Conservation (phyloP, 2,797 vertebrate genomes). For the Siniperca scherzeri region DNA sequence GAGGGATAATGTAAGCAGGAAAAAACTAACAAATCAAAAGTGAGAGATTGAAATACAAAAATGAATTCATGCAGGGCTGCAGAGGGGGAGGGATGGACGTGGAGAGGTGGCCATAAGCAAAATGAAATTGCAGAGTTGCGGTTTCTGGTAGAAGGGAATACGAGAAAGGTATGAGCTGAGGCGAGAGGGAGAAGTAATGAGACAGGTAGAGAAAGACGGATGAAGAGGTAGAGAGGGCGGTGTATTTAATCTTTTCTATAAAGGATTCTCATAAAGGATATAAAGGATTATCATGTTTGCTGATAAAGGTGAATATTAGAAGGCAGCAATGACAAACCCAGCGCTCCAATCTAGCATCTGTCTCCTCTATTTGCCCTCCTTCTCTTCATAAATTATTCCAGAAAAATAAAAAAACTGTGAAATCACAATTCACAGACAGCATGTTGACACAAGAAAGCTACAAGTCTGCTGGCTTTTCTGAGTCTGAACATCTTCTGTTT, state of each 20-base stretch:
- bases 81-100: conserved; percentile 4
- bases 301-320: neutral
- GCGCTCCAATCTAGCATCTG: neutral
- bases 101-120: conserved; percentile 31
- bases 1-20: neutral
- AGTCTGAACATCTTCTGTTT: neutral
- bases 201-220: conserved; percentile 25
- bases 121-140: conserved; percentile 60
- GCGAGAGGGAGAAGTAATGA: conserved; percentile 36
- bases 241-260: neutral
- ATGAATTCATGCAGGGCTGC: conserved; percentile 36
- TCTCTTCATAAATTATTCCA: neutral
- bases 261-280: neutral
- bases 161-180: conserved; percentile 27
- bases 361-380: neutral
- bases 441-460: conserved; percentile 4
- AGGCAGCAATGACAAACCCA: too few relatives aligned
- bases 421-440: neutral
- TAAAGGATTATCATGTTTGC: conserved; percentile 7
- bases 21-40: conserved; percentile 27
- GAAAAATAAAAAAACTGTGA: neutral
- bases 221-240: neutral
- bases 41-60: conserved; percentile 49
- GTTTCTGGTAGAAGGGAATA: conserved; percentile 28
- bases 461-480: neutral